Evolutionary conservation across 2,797 vertebrate species (phyloP).

Genomic region (Margarornis squamiger): DNA sequence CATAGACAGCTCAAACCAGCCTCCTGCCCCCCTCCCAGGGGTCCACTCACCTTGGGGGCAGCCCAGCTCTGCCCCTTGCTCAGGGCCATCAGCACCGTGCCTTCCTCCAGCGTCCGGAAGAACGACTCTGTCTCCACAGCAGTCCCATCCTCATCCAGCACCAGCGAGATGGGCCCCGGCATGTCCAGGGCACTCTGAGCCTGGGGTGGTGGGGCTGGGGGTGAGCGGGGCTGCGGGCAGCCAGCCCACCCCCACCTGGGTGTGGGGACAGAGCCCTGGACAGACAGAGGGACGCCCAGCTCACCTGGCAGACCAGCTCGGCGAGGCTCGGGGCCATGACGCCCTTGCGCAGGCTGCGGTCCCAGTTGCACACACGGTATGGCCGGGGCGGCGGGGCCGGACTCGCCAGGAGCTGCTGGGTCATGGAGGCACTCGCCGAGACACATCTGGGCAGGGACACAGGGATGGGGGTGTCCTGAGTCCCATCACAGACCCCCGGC

Average conservation of each 20-base stretch:
- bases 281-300: not conserved
- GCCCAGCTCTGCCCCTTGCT: slow-evolving; percentile 86
- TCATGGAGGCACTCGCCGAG: slow-evolving; percentile 82
- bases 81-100: slow-evolving; percentile 86
- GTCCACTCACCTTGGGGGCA: slow-evolving; percentile 68
- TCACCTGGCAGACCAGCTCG: slow-evolving; percentile 86
- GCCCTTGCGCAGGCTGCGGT: slow-evolving; percentile 88
- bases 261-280: fast-evolving
- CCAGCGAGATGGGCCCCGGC: slow-evolving; percentile 70
- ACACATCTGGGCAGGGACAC: slow-evolving; percentile 60
- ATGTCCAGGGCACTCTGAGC: slow-evolving; percentile 73
- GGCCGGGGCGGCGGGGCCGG: slow-evolving; percentile 71
- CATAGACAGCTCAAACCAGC: fast-evolving
- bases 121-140: slow-evolving; percentile 89
- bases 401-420: slow-evolving; percentile 82
- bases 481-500: fast-evolving
- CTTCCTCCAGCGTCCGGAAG: slow-evolving; percentile 84
- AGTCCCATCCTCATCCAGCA: slow-evolving; percentile 93
- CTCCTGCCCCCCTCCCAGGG: too few relatives aligned
- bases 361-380: slow-evolving; percentile 82
- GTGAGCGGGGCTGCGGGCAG: not conserved
- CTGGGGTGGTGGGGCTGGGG: slow-evolving; percentile 60
- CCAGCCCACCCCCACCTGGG: not conserved
- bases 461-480: not conserved
- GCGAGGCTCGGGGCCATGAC: slow-evolving; percentile 80